Evolutionary conservation across 2,797 vertebrate species (phyloP), one percentile per base, ranked within the genome.

Genomic region (Caiman crocodilus): DNA sequence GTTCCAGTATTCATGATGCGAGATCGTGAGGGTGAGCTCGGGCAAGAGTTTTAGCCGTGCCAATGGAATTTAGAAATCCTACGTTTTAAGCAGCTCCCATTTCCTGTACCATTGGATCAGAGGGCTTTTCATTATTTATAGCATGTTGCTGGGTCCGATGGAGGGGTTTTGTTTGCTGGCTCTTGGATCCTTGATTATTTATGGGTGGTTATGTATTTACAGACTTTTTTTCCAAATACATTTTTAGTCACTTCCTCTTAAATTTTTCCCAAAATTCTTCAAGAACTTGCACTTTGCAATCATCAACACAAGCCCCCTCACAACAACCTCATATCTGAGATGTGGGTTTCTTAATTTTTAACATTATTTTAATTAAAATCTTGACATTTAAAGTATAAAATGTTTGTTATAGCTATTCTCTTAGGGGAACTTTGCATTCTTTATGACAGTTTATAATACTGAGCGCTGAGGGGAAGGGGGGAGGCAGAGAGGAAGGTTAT

Each of bases 131-230:
- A 91, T 92, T 94, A 94, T 93, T 95, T 92, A 95, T 81, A 91
- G 30, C 82, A 88, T 55, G 71, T 84, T 88, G 93, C 30, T 80
- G 61, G 83, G 84, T 13, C 60, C 87, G 76, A 92, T 75, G 90
- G 90, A 87, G 94, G 94, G 64, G 61, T 15, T 93, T 82, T 94
- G 86, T 91, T 95, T 92, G 74, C 87, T 87, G 80, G 25, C 82
- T 93, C 81, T 84, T 92, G 83, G 90, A 85, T 90, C 94, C 74
- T 76, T 73, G 71, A 95, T 95, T 95, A 91, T 92, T 93, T 91
- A 85, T 81, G 90, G 83, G 85, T 81, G 90, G 83, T 91, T 91
- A 95, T 94, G 95, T 95, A 96, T 95, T 94, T 96, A 95, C 90
- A 91, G 58, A 7, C 63, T n/a, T 78, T 50, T 59, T 63, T 71